A percentile compares a stretch with the other conserved stretches of the same genome.
Evolutionary conservation across 1,140 invertebrate genomes (phyloP).

Genomic region (Orchestia grillus): DNA sequence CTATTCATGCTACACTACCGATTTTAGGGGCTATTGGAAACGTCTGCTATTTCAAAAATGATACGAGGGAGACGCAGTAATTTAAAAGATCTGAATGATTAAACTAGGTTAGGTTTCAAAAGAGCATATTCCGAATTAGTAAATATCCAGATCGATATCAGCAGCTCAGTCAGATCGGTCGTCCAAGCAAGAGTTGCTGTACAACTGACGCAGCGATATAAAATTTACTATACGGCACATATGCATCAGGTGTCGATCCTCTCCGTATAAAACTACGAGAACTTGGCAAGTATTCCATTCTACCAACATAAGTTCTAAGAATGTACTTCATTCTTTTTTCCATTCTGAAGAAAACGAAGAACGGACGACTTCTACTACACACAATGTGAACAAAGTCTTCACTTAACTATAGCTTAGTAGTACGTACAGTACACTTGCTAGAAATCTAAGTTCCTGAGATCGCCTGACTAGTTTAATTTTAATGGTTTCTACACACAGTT

Average conservation of each 20-base stretch:
- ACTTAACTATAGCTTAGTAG: not conserved
- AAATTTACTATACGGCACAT: not conserved
- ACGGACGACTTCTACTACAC: not conserved
- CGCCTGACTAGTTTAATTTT: not conserved
- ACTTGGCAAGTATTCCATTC: not conserved
- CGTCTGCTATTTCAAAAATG: not conserved
- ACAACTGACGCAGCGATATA: not conserved
- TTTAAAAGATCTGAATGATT: not conserved
- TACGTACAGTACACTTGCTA: not conserved
- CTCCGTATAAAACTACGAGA: not conserved
- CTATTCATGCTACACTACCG: not conserved
- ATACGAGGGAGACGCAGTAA: not conserved
- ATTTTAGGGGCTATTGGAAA: not conserved
- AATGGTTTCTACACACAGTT: not conserved
- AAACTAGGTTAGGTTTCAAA: not conserved
- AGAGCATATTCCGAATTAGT: not conserved
- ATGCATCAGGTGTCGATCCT: not conserved
- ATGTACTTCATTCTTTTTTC: no score
- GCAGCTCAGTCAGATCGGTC: not conserved
- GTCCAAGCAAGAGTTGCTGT: not conserved
- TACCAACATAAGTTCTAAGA: no score
- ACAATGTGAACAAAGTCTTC: not conserved
- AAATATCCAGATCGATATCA: not conserved
- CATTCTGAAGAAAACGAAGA: not conserved
- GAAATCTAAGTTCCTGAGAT: not conserved